Conservation (phyloP, 2,888 invertebrate species). For the Cremastinae sp. region DNA sequence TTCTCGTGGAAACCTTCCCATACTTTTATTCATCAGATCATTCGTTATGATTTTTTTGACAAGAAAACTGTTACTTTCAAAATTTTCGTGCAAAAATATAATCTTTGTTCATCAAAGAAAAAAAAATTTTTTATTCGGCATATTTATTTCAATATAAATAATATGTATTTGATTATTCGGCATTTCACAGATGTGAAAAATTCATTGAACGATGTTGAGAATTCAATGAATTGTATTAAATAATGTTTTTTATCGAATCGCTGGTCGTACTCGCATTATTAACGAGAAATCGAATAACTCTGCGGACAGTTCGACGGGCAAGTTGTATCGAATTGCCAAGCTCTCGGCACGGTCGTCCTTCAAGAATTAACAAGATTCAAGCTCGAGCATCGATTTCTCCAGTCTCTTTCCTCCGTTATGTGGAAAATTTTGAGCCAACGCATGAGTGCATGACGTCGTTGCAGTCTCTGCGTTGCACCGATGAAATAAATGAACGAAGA, state of each 20-base stretch:
- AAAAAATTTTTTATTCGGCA: background rate
- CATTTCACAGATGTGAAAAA: too few relatives aligned
- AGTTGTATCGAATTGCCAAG: conserved; percentile 63
- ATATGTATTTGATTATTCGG: background rate
- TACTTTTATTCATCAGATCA: conserved; percentile 57
- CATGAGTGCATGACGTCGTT: background rate
- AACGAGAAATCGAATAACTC: conserved; percentile 48
- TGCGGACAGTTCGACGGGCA: conserved; percentile 44
- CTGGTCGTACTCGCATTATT: conserved; percentile 18
- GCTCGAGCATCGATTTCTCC: conserved; percentile 29
- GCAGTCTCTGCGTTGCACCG: too few relatives aligned
- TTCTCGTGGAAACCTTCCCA: conserved; percentile 74
- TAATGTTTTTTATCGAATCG: background rate
- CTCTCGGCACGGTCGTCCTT: conserved; percentile 61
- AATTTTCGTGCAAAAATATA: background rate
- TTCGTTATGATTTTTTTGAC: conserved; percentile 14
- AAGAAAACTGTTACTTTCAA: conserved; percentile 24
- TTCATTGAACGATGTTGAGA: too few relatives aligned
- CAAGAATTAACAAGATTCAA: conserved; percentile 59
- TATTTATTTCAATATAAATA: conserved; percentile 4
- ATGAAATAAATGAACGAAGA: too few relatives aligned
- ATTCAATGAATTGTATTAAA: background rate
- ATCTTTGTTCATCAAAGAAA: background rate
- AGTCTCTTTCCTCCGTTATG: conserved; percentile 17
- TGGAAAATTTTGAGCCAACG: background rate